Percentiles rank a stretch among this genome's conserved stretches.
Evolutionary conservation across 2,113 vertebrate genomes (phyloP).

Genomic region (Centropus unirufus): DNA sequence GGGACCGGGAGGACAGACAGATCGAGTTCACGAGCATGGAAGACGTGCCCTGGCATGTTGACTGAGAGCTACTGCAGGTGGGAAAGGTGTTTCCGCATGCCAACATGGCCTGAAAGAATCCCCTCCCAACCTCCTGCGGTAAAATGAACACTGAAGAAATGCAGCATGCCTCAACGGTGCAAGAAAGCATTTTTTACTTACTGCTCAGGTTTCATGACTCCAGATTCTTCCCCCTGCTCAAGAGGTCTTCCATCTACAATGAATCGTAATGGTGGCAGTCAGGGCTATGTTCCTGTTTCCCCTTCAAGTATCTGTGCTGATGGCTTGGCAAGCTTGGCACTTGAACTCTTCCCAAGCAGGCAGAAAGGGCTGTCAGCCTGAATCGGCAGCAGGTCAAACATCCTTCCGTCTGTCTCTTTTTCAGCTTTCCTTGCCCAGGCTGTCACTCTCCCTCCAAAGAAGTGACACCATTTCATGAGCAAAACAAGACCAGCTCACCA

Average conservation of each 20-base stretch:
- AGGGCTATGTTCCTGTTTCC: background rate
- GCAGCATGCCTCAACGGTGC: rapidly evolving
- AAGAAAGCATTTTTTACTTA: background rate
- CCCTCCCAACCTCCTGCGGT: background rate
- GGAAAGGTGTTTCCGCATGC: background rate
- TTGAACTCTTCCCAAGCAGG: background rate
- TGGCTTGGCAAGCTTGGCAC: background rate
- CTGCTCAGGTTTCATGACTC: background rate
- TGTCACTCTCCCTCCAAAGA: background rate
- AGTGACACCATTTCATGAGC: background rate
- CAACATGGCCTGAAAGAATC: background rate
- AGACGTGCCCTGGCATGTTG: background rate
- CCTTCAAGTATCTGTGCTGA: background rate
- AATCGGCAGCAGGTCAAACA: background rate
- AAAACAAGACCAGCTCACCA: background rate
- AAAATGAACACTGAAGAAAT: background rate
- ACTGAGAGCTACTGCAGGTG: background rate
- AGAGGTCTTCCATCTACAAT: background rate
- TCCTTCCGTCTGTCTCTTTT: background rate
- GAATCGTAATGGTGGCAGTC: background rate
- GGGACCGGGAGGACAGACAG: background rate
- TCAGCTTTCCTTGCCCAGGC: background rate
- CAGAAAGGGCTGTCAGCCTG: background rate
- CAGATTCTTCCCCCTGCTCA: background rate
- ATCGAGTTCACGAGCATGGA: background rate